Evolutionary conservation across 2,797 vertebrate genomes (phyloP), one percentile per base, ranked within the genome.

Genomic region (Sandelia bainsii): DNA sequence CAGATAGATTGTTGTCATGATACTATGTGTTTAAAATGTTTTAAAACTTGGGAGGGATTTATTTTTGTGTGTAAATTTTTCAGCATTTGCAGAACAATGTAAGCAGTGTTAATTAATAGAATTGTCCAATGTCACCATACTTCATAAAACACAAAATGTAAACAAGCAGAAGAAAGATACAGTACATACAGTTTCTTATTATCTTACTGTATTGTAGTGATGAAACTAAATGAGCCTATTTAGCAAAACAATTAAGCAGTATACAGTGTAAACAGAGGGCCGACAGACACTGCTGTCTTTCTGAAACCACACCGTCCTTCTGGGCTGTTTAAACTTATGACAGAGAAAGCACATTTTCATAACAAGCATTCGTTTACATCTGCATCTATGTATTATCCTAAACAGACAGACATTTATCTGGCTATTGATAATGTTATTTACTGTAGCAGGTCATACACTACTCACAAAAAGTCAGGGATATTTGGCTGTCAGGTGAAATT

Each of bases 1-100:
- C 56, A 19, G 32, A 19, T 25, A n/a, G n/a, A n/a, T n/a, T n/a
- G 81, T 68, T 59, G 49, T 17, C 20, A n/a, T 17, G 16, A 44
- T 48, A 37, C 3, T 29, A 7, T 37, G 37, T 58, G 29, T 62
- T 68, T 64, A 69, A 57, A 59, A 51, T 23, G 23, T 67, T 9
- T 29, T 57, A 10, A 60, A 58, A 61, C 17, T 29, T 62, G 32
- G 53, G 46, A 8, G 6, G 5, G 1, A 9, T 66, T 9, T 42
- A 29, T n/a, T 25, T n/a, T n/a, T n/a, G n/a, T n/a, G n/a, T n/a
- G n/a, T n/a, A n/a, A n/a, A n/a, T n/a, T n/a, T n/a, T n/a, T n/a
- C n/a, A n/a, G n/a, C n/a, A n/a, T n/a, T n/a, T n/a, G n/a, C n/a
- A n/a, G 42, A 37, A 23, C 0, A 2, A 8, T 19, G 10, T 4